Base-by-base conservation (phyloP, 2,888 invertebrate genomes). In the Sipunculus nudus region DNA sequence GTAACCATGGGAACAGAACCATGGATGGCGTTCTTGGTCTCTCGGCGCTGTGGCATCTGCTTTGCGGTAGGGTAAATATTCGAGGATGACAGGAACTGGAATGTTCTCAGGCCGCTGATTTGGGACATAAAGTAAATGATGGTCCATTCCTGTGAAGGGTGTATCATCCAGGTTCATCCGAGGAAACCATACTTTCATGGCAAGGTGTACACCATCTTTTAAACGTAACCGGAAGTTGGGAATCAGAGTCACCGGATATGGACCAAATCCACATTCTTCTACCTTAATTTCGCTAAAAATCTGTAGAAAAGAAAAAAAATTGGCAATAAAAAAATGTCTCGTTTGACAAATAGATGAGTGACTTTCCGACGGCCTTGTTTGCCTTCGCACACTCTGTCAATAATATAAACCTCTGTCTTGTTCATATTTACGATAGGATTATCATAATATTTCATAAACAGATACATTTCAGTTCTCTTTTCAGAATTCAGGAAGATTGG, bases 21-120 rank as follows among this genome's bases (percentile, higher is more conserved):
- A 58, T 4, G 52, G 3, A 25, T 54, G 54, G 3, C 53, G 32
- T 13, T 35, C 29, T 21, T 71, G 53, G 49, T 71, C 71, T 16
- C 71, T 45, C 13, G 25, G 25, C 4, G 58, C 32, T n/a, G 71
- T 70, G n/a, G 13, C 43, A 38, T 67, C 65, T n/a, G 52, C 25
- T 39, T 71, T 71, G 19, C 67, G 21, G 56, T 71, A 71, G 16
- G 69, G 71, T 23, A 71, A 23, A 43, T 63, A 71, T 54, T 71
- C 71, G 49, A 71, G 32, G 39, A 71, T 43, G 3, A 55, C 56
- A 8, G 67, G 63, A n/a, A n/a, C n/a, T n/a, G n/a, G n/a, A n/a
- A n/a, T n/a, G n/a, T n/a, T n/a, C n/a, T n/a, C n/a, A n/a, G n/a
- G n/a, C n/a, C n/a, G n/a, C n/a, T n/a, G n/a, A n/a, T n/a, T n/a